These are phyloP conservation scores for Apotomis capreana DNA, from an alignment of 2,888 invertebrate species.

Conservation along the genomic window DNA sequence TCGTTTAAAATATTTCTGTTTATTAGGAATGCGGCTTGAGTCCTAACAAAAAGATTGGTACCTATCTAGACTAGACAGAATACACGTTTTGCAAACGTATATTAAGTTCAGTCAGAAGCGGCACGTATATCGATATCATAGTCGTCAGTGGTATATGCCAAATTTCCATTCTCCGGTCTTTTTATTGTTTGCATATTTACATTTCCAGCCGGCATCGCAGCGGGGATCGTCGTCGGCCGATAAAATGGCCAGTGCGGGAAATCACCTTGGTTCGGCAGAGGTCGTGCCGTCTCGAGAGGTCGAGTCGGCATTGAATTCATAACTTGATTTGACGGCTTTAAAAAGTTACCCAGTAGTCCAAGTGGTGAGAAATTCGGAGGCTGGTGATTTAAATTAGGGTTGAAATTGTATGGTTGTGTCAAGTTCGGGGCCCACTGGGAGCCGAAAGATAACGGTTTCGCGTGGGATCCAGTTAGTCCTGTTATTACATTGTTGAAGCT, in stretches of 20 bases:
- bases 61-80: not conserved
- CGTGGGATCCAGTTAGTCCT: constrained; percentile 31
- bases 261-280: constrained; percentile 39
- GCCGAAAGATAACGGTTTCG: constrained; percentile 11
- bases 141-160: constrained; percentile 34
- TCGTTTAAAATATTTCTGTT: too few relatives aligned
- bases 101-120: constrained; percentile 23
- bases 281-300: constrained; percentile 33
- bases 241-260: constrained; percentile 10
- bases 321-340: constrained; percentile 28
- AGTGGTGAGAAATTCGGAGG: constrained; percentile 16
- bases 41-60: too few relatives aligned
- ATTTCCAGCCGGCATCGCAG: constrained; percentile 4
- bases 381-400: constrained; percentile 12
- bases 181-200: constrained; percentile 18
- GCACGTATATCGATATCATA: constrained; percentile 47
- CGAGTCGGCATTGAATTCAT: constrained; percentile 35
- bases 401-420: constrained; percentile 1
- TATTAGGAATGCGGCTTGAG: too few relatives aligned
- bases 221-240: not conserved
- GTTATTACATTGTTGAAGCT: constrained; percentile 19
- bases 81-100: not conserved
- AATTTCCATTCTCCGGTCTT: constrained; percentile 30
- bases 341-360: constrained; percentile 24
- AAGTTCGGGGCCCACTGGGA: not conserved